Evolutionary conservation across 2,797 vertebrate species (phyloP).

Genomic region (Rhinella marina): DNA sequence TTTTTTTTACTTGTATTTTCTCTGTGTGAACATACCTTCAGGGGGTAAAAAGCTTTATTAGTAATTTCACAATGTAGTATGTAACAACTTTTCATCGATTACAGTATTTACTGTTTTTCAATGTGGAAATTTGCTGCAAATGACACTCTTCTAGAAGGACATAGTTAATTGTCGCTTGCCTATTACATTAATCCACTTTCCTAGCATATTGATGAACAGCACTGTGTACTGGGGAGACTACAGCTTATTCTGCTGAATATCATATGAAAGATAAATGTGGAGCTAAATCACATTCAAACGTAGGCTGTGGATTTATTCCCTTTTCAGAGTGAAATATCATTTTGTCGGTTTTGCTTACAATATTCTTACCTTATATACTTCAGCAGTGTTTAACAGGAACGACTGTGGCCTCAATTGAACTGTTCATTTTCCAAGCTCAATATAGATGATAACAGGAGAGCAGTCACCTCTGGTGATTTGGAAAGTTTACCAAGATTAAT

Average conservation of each 20-base stretch:
- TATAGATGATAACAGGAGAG: constrained; percentile 53
- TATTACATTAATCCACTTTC: background rate
- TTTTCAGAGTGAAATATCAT: constrained; percentile 6
- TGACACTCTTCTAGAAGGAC: background rate
- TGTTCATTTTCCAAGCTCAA: constrained; percentile 41
- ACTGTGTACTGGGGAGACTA: background rate
- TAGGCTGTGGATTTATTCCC: constrained; percentile 2
- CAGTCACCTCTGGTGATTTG: constrained; percentile 53
- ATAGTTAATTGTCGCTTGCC: background rate
- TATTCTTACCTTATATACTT: constrained; percentile 6
- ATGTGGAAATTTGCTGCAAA: background rate
- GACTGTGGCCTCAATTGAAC: constrained; percentile 43
- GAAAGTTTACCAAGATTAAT: constrained; percentile 60
- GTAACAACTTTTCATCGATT: background rate
- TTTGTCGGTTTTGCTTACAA: constrained; percentile 5
- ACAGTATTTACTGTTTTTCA: background rate
- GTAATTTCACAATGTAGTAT: background rate
- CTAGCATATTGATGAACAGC: background rate
- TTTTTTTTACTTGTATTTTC: too few species aligned
- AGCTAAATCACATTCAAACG: background rate
- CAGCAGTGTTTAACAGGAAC: constrained; percentile 12
- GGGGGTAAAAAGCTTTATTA: background rate
- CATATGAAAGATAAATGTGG: background rate
- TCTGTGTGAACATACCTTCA: background rate
- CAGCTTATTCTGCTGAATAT: background rate